Evolutionary conservation across 2,113 vertebrate genomes (phyloP), one percentile per base, ranked within the genome.

Genomic region (Campylomormyrus numenius): DNA sequence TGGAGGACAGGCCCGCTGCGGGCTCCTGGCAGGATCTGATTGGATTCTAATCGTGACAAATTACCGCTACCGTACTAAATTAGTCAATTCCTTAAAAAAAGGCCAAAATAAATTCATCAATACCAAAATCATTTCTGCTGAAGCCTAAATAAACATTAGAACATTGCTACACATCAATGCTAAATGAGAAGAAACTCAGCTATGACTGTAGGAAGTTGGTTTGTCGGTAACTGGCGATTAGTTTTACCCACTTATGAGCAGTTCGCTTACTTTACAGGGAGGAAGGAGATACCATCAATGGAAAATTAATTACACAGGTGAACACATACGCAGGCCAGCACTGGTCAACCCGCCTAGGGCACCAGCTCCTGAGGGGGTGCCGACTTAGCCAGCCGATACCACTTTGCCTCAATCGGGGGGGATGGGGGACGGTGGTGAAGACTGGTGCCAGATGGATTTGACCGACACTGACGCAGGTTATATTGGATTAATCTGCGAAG

Each of bases 251-350:
- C 4, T 52, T 17, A 21, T 31, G 45, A 46, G 88, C 27, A 95
- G 80, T 3, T 84, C 0, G 42, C 3, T 95, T 93, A 13, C 11
- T 31, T 87, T 3, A 8, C 49, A 87, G n/a, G 8, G n/a, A 39
- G 24, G 13, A 45, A 46, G 35, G 5, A 21, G 70, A 77, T 10
- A n/a, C 31, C 80, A 84, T 84, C 21, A 84, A 77, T 77, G 70
- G 15, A 39, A 77, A 13, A 77, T 39, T 39, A 77, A 77, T 77
- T 19, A 39, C 31, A 17, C 13, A 77, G 5, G 11, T 39, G 27
- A 77, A 77, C 70, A 77, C 70, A 39, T 7, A 19, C 5, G 13
- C 27, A 39, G n/a, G 62, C 62, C 8, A 11, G 62, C 62, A 62
- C 58, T n/a, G 58, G 21, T 62, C 58, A 62, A 24, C 24, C 2